Percentiles rank a stretch among this genome's conserved stretches.
phyloP scores from a whole-genome alignment of 2,888 invertebrate genomes.

The Lumbricus terrestris region DNA sequence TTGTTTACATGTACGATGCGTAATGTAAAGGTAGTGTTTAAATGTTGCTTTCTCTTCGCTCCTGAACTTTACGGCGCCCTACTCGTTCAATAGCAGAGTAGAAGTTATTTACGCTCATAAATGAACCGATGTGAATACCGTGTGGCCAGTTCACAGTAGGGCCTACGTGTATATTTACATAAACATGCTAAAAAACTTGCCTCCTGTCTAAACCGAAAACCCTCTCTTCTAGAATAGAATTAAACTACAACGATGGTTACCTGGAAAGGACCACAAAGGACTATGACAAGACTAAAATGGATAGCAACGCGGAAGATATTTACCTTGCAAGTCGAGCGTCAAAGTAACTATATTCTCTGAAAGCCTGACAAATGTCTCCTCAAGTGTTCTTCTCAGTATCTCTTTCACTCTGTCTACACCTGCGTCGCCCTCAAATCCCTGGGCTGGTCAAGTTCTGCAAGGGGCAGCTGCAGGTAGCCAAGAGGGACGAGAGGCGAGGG shows the following conservation, averaged over 20 bases:
- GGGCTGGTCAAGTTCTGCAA: not conserved
- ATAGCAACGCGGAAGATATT: not conserved
- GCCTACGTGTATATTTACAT: not conserved
- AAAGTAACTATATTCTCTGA: not conserved
- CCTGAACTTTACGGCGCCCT: no score
- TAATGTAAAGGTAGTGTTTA: no score
- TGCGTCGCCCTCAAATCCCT: not conserved
- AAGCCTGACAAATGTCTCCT: not conserved
- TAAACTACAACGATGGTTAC: not conserved
- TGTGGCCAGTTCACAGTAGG: no score
- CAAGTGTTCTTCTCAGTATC: not conserved
- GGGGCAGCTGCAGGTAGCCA: not conserved
- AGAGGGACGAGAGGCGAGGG: not conserved
- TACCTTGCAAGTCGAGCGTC: not conserved
- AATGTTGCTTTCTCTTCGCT: no score
- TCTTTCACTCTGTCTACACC: not conserved
- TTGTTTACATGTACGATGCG: no score
- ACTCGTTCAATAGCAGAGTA: no score
- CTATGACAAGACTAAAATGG: not conserved
- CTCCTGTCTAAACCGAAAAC: not conserved
- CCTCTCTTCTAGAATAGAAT: not conserved
- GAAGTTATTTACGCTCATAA: no score
- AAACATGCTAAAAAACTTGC: not conserved
- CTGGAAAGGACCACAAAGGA: not conserved
- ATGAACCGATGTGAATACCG: no score